phyloP scores from a whole-genome alignment of 2,113 vertebrate species.

The Xiphorhynchus elegans region DNA sequence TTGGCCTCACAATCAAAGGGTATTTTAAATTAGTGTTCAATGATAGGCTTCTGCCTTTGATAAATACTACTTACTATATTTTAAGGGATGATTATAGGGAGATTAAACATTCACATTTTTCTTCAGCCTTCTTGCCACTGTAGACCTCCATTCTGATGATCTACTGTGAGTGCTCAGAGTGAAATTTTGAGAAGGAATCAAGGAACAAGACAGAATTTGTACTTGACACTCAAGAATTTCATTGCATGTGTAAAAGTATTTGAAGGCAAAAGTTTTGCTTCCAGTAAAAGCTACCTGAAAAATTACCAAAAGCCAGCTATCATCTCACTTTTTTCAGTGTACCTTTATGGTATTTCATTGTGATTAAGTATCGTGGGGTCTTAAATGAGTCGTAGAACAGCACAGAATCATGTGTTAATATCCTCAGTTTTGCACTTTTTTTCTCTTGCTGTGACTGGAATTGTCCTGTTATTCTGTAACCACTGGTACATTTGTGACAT shows the following conservation, averaged over 20 bases:
- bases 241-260: background rate
- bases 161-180: background rate
- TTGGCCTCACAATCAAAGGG: background rate
- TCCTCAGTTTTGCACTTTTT: background rate
- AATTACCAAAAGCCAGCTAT: background rate
- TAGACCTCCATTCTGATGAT: background rate
- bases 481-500: background rate
- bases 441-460: background rate
- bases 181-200: background rate
- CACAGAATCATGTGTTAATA: background rate
- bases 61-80: background rate
- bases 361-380: constrained; percentile 32
- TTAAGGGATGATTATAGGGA: background rate
- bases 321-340: background rate
- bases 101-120: background rate
- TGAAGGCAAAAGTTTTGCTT: background rate
- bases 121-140: background rate
- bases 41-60: background rate
- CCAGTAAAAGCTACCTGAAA: background rate
- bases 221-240: background rate
- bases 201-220: background rate
- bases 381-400: constrained; percentile 36
- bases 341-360: background rate
- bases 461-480: background rate
- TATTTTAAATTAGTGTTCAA: background rate